Evolutionary conservation across 2,113 vertebrate genomes (phyloP).

Genomic region (Varanus salvator): DNA sequence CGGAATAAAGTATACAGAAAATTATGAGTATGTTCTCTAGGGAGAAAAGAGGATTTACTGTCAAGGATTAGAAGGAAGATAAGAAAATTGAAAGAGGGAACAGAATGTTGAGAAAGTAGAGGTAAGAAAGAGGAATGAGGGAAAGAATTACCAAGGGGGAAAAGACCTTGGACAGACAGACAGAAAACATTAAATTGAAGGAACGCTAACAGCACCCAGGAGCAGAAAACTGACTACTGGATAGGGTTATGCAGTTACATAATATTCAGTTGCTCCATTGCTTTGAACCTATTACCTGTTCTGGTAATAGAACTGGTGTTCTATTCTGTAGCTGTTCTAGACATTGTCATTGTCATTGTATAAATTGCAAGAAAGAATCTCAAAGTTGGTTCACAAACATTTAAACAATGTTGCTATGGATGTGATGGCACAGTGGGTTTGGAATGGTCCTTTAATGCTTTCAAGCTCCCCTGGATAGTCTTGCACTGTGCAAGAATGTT

Average conservation of each 20-base stretch:
- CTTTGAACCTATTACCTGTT: background rate
- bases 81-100: background rate
- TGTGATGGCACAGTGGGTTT: background rate
- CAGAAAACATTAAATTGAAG: background rate
- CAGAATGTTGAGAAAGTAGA: background rate
- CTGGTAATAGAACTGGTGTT: no score
- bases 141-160: background rate
- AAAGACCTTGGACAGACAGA: background rate
- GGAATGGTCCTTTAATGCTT: background rate
- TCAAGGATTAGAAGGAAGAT: background rate
- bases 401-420: background rate
- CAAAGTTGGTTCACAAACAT: background rate
- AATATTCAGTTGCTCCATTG: background rate
- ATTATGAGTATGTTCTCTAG: background rate
- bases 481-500: no score
- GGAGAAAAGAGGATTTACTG: background rate
- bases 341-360: no score
- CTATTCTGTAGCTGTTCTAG: no score
- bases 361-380: background rate
- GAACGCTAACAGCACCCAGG: background rate
- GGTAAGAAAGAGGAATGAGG: background rate
- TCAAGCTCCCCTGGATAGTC: no score
- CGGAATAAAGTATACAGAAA: fast-evolving
- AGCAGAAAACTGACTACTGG: background rate
- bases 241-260: background rate